A percentile compares a stretch with the other conserved stretches of the same genome.
Evolutionary conservation across 2,113 vertebrate species (phyloP).

Genomic region (Lepus americanus): DNA sequence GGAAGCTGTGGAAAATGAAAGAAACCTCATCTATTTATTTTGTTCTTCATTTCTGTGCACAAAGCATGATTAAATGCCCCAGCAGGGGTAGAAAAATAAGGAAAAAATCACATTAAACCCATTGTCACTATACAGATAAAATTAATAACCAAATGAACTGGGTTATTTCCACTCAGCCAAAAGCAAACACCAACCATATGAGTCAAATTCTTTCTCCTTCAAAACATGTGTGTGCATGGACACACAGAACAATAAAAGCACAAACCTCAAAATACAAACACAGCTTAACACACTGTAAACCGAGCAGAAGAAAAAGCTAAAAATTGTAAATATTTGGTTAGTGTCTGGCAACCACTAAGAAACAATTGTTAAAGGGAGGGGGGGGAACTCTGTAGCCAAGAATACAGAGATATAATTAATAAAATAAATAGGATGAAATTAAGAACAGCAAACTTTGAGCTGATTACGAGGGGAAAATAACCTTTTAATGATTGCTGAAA

Average conservation of each 20-base stretch:
- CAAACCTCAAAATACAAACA: constrained; percentile 32
- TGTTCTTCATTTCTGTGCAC: constrained; percentile 21
- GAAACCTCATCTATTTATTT: constrained; percentile 46
- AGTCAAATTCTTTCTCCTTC: constrained; percentile 44
- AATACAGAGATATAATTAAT: constrained; percentile 26
- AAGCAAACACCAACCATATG: constrained; percentile 48
- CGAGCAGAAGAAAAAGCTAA: neutral
- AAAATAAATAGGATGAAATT: constrained; percentile 14
- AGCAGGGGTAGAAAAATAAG: neutral
- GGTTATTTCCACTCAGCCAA: neutral
- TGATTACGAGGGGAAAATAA: constrained; percentile 31
- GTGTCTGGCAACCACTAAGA: constrained; percentile 12
- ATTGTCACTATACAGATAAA: constrained; percentile 25
- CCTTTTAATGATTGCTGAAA: constrained; percentile 43
- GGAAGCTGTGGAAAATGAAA: constrained; percentile 31
- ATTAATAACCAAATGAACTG: constrained; percentile 22
- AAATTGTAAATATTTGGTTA: constrained; percentile 57
- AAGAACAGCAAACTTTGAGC: neutral
- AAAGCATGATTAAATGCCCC: neutral
- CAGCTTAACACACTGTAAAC: constrained; percentile 44
- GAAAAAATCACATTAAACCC: neutral
- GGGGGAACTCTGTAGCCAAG: neutral
- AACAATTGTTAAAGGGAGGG: neutral
- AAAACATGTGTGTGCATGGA: neutral
- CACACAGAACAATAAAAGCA: neutral